Evolutionary conservation across 2,888 invertebrate species (phyloP), one percentile per base, ranked within the genome.

Genomic region (Eupithecia pulchellata): DNA sequence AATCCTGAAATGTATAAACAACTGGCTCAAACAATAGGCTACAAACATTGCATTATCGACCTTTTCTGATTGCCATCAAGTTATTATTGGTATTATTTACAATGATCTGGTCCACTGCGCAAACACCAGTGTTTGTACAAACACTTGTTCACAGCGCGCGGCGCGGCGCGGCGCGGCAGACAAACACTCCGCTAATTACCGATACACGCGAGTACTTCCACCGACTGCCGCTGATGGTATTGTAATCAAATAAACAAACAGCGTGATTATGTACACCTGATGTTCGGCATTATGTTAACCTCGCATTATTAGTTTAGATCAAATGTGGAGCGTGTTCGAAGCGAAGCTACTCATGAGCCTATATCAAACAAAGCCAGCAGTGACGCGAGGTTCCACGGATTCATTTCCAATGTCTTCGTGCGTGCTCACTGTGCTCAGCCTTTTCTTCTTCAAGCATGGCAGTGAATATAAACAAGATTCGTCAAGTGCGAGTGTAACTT

Each of bases 211-310:
- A 62, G 63, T 69, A 66, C 52, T 55, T 66, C 68, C 67, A 29
- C 29, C 60, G 8, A 20, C 27, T 32, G 30, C 34, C 20, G 52
- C 55, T 72, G 69, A 72, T 72, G 67, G 69, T 63, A 69, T 61
- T 29, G 60, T 69, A 64, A 69, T 72, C 61, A 72, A 72, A 72
- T 66, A 72, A 30, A 69, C 72, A 67, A 66, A 63, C 72, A 57
- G 52, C 29, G 47, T 69, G 64, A 72, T 72, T 69, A 73, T 67
- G 55, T 55, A 8, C 25, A 69, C 58, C 63, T 52, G 64, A 66
- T 47, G 6, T 60, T 69, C 25, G 25, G 13, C 52, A 52, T 66
- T 61, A 34, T 64, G 39, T 72, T 68, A 69, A 66, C 47, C 64
- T 30, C 63, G 66, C 20, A 42, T 66, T 68, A 66, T 66, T 66